phyloP scores from a whole-genome alignment of 2,797 vertebrate species.

The Xiphorhynchus erythropygius region DNA sequence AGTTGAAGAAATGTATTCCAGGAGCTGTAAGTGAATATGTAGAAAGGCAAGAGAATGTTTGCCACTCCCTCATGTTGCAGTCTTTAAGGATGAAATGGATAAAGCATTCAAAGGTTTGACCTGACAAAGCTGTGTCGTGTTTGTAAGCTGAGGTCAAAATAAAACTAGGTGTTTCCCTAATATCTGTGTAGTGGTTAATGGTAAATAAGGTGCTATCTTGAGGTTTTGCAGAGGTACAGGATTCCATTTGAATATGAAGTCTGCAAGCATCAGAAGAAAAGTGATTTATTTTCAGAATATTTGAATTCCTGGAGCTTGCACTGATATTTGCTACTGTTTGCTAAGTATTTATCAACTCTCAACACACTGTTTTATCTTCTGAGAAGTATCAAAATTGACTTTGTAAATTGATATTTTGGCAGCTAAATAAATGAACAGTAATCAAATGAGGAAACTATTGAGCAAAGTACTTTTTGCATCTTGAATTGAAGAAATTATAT shows the following conservation, averaged over 20 bases:
- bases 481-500: neutral
- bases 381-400: neutral
- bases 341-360: neutral
- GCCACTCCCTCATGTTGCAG: neutral
- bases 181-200: neutral
- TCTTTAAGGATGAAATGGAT: neutral
- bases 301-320: neutral
- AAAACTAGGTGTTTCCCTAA: neutral
- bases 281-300: neutral
- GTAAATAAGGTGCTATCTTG: neutral
- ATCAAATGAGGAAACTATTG: neutral
- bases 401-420: neutral
- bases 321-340: neutral
- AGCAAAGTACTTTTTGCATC: neutral
- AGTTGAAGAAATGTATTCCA: neutral
- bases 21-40: neutral
- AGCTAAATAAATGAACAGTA: neutral
- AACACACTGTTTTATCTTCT: neutral
- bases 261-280: neutral
- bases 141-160: neutral
- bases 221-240: neutral
- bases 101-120: fast-evolving
- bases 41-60: neutral
- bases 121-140: neutral
- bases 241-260: neutral